Conservation (phyloP, 1,140 invertebrate species). For the Armadillidium nasatum region DNA sequence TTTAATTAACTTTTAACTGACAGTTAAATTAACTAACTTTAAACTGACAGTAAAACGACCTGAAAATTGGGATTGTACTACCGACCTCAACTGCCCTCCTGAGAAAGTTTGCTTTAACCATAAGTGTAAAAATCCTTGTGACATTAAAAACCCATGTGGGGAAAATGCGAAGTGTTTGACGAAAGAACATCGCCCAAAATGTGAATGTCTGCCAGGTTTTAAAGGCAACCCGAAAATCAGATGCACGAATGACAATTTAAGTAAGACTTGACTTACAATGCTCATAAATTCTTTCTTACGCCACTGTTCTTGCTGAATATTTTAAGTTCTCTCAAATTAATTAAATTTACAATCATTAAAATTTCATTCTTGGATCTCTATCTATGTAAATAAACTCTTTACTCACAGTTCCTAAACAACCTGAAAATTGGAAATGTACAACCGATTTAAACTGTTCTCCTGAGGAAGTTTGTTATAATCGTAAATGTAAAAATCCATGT, state of each 20-base stretch:
- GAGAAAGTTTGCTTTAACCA: conserved; percentile 45
- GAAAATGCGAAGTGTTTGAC: conserved; percentile 46
- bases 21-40: no score
- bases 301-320: no score
- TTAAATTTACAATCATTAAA: no score
- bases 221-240: conserved; percentile 44
- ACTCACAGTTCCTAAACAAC: conserved; percentile 23
- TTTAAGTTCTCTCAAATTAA: no score
- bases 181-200: conserved; percentile 45
- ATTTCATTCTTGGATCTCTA: no score
- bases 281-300: no score
- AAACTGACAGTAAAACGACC: no score
- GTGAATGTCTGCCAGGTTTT: conserved; percentile 45
- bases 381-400: not conserved
- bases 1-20: no score
- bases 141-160: conserved; percentile 46
- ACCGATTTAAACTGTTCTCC: conserved; percentile 46
- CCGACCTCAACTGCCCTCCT: not conserved
- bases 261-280: no score
- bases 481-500: conserved; percentile 47
- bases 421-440: conserved; percentile 36
- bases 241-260: conserved; percentile 19
- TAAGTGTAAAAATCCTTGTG: conserved; percentile 47
- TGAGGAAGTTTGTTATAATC: conserved; percentile 46
- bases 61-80: no score